Base-by-base conservation (phyloP, 2,888 invertebrate genomes). In the Pollenia amentaria region DNA sequence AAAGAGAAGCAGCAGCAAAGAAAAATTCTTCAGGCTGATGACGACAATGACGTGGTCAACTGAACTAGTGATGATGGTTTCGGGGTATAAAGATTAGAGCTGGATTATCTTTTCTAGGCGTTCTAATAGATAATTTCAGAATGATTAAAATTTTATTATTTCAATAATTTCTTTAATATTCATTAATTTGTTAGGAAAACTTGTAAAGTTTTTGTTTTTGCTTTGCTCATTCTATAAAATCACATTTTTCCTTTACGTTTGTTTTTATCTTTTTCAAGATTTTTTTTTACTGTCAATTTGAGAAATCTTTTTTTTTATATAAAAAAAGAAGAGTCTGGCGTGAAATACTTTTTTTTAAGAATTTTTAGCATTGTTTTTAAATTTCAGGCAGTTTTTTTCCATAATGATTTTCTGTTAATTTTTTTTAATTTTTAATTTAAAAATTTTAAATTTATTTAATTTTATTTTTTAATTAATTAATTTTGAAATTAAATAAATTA, bases 41-140 rank as follows among this genome's bases (percentile, higher is more conserved):
- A 84, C 80, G 75, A 87, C 65, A 84, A 80, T 84, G 76, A 87
- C 77, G 87, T 80, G 72, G 60, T 65, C 21, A 16, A 16, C 8
- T 40, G 14, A 62, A 48, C n/a, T 65, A 64, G 57, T 57, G 57
- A 75, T 48, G 0, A 51, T 53, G 51, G n/a, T 76, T 62, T 44
- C 11, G 29, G 29, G 1, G 29, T 29, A 65, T 72, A 60, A 79
- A 67, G 44, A 67, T 53, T 86, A 21, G 40, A 46, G 11, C 60
- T 79, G 53, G 21, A 38, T 78, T 62, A 65, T 53, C 44, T 16
- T 75, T 76, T 55, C 64, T 55, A 42, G 82, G 62, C 65, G 70
- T 79, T 57, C 38, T n/a, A n/a, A 46, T 29, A 60, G n/a, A 12
- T 46, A 40, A 38, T 46, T 40, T 60, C n/a, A 18, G 48, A 51